A percentile compares a stretch with the other conserved stretches of the same genome.
Evolutionary conservation across 2,113 vertebrate species (phyloP).

Genomic region (Galbula dea): DNA sequence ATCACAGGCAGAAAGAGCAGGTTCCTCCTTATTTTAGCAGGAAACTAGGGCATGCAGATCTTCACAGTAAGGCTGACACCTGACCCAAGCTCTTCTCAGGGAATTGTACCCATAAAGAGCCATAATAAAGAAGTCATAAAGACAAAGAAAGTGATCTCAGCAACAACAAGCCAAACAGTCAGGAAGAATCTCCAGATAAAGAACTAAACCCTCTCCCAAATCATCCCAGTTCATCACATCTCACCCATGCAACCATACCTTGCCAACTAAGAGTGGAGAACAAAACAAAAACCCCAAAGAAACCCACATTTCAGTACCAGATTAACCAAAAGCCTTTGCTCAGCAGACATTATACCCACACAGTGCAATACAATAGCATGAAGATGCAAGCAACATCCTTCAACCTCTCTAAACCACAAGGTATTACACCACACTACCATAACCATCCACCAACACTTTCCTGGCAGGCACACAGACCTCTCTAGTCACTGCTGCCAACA

Average conservation of each 20-base stretch:
- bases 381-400: background rate
- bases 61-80: background rate
- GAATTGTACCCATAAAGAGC: background rate
- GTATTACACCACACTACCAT: background rate
- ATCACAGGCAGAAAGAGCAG: background rate
- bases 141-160: background rate
- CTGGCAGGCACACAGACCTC: background rate
- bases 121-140: background rate
- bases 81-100: background rate
- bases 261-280: background rate
- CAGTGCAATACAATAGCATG: accelerated
- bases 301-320: background rate
- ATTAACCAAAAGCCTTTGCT: background rate
- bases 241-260: background rate
- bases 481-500: background rate
- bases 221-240: background rate
- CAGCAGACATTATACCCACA: background rate
- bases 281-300: too few relatives aligned
- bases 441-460: background rate
- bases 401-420: background rate
- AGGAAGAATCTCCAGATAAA: background rate
- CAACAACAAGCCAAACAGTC: background rate
- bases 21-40: background rate
- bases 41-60: background rate
- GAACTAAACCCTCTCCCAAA: background rate